Conservation (phyloP, 2,113 vertebrate genomes). For the Isurus oxyrinchus region DNA sequence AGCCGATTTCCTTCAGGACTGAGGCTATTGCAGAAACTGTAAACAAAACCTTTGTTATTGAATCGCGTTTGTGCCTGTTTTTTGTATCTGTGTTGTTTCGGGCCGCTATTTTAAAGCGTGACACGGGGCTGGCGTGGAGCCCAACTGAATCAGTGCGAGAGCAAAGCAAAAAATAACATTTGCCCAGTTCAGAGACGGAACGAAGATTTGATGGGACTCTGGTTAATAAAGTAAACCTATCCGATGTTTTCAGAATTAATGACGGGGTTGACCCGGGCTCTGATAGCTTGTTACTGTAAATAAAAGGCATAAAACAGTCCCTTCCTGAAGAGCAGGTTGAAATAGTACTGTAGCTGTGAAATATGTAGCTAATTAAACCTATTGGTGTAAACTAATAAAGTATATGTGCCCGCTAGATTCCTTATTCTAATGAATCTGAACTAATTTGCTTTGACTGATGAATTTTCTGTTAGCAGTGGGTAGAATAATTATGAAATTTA, state of each 20-base stretch:
- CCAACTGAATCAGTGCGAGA: not conserved
- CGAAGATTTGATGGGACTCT: slow-evolving; percentile 46
- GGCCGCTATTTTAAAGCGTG: not conserved
- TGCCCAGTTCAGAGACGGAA: slow-evolving; percentile 38
- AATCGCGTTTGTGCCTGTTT: not conserved
- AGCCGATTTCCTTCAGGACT: not conserved
- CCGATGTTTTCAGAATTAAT: slow-evolving; percentile 57
- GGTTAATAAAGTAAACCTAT: slow-evolving; percentile 48
- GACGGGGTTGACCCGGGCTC: slow-evolving; percentile 58
- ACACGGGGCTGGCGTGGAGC: not conserved
- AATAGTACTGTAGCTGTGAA: slow-evolving; percentile 86
- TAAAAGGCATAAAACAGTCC: slow-evolving; percentile 78
- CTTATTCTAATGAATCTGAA: slow-evolving; percentile 89
- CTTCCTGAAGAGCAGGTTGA: slow-evolving; percentile 56
- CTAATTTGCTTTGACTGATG: slow-evolving; percentile 99
- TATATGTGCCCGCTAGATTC: slow-evolving; percentile 86
- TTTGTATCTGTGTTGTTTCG: not conserved
- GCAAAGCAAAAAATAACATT: not conserved
- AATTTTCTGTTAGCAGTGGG: slow-evolving; percentile 78
- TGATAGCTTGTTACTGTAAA: slow-evolving; percentile 80
- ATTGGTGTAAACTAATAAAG: slow-evolving; percentile 99
- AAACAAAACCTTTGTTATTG: not conserved
- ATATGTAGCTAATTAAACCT: slow-evolving; percentile 98
- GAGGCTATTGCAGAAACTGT: not conserved
- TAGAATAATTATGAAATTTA: slow-evolving; percentile 92